Conservation (phyloP, 2,888 invertebrate species). For the Drosophila barbarae region DNA sequence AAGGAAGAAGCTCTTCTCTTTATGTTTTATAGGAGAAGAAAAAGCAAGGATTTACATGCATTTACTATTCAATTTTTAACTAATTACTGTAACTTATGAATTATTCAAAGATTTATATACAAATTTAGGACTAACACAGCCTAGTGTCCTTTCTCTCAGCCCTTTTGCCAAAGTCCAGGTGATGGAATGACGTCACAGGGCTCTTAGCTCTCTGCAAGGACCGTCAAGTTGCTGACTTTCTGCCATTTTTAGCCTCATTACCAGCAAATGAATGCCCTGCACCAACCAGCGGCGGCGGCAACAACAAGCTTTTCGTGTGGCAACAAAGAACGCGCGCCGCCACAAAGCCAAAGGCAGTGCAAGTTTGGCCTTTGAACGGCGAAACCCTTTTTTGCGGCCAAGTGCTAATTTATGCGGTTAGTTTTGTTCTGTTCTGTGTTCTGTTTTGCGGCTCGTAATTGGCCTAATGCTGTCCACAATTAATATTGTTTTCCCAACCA, state of each 20-base stretch:
- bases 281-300: neutral
- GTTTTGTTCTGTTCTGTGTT: slow-evolving; percentile 18
- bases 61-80: too few relatives aligned
- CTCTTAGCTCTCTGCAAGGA: neutral
- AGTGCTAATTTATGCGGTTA: slow-evolving; percentile 53
- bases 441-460: slow-evolving; percentile 23
- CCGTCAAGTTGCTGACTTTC: slow-evolving; percentile 2
- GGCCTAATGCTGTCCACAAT: slow-evolving; percentile 30
- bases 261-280: slow-evolving; percentile 18
- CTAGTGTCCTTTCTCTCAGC: too few relatives aligned
- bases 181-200: neutral
- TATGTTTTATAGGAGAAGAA: too few relatives aligned
- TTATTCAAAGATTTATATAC: too few relatives aligned
- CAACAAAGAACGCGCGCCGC: slow-evolving; percentile 49
- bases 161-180: neutral
- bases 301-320: slow-evolving; percentile 6
- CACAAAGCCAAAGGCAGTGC: slow-evolving; percentile 56
- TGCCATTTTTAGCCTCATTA: slow-evolving; percentile 20
- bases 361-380: slow-evolving; percentile 50
- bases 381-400: slow-evolving; percentile 28
- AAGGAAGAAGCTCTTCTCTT: too few relatives aligned
- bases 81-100: too few relatives aligned
- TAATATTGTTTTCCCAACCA: slow-evolving; percentile 19
- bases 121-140: too few relatives aligned
- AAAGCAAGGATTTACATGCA: too few relatives aligned